Evolutionary conservation across 1,140 invertebrate species (phyloP).

Genomic region (Stegodyphus dumicola): DNA sequence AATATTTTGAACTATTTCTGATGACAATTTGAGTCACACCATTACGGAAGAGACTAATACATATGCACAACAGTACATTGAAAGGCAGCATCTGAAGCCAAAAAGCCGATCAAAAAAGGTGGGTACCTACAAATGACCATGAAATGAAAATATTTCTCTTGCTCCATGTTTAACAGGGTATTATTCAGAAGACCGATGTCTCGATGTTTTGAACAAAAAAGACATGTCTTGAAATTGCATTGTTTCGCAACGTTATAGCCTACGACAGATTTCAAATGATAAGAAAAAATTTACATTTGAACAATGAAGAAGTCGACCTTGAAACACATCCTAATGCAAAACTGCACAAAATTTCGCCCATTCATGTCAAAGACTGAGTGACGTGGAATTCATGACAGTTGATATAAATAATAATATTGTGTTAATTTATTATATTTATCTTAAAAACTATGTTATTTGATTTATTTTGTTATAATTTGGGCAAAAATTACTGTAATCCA

Average conservation of each 20-base stretch:
- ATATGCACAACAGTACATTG: constrained; percentile 15
- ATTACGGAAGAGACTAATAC: constrained; percentile 6
- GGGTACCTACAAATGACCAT: constrained; percentile 7
- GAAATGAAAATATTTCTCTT: constrained; percentile 14
- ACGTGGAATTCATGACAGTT: too few relatives aligned
- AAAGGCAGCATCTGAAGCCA: background rate
- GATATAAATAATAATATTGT: too few relatives aligned
- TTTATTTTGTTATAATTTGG: too few relatives aligned
- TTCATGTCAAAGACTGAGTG: too few relatives aligned
- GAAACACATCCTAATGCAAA: too few relatives aligned
- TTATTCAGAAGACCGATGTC: background rate
- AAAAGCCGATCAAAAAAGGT: constrained; percentile 18
- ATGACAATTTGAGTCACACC: constrained; percentile 3
- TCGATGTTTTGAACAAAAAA: background rate
- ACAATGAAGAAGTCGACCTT: too few relatives aligned
- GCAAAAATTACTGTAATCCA: too few relatives aligned
- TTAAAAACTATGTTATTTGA: too few relatives aligned
- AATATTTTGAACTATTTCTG: constrained; percentile 16
- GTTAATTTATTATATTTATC: too few relatives aligned
- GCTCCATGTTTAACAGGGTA: constrained; percentile 8
- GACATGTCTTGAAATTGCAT: constrained; percentile 1
- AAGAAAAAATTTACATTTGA: too few relatives aligned
- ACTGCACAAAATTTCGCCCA: too few relatives aligned
- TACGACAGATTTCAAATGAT: background rate
- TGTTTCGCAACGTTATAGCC: background rate